phyloP scores from a whole-genome alignment of 2,797 vertebrate species.

The Mus caroli region DNA sequence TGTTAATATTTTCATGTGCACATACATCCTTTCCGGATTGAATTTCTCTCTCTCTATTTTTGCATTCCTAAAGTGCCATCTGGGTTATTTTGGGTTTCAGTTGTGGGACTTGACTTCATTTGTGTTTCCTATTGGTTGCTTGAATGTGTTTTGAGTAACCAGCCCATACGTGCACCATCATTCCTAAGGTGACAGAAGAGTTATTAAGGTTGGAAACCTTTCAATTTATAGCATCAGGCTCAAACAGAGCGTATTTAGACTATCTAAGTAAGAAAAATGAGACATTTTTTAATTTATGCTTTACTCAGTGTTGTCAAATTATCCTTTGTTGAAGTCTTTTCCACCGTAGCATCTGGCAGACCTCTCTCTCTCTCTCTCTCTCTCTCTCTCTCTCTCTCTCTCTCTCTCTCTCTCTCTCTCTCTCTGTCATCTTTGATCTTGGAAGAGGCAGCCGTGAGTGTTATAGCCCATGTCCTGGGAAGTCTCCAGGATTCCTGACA shows the following conservation, averaged over 20 bases:
- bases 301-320: not conserved
- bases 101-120: constrained; percentile 66
- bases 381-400: not conserved
- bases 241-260: not conserved
- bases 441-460: not conserved
- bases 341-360: not conserved
- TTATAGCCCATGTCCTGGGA: accelerated
- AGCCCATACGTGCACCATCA: constrained; percentile 29
- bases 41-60: constrained; percentile 13
- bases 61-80: constrained; percentile 59
- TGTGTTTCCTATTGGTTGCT: constrained; percentile 55
- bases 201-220: not conserved
- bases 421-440: not conserved
- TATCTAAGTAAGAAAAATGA: not conserved
- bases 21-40: not conserved
- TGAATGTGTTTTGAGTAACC: constrained; percentile 47
- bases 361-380: not conserved
- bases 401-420: not conserved
- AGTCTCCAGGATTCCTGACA: not conserved
- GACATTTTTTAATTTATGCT: not conserved
- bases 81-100: constrained; percentile 63
- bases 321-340: not conserved
- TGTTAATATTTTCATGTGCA: not conserved
- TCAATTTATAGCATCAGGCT: not conserved
- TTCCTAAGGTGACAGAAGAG: constrained; percentile 4